Evolutionary conservation across 2,797 vertebrate genomes (phyloP), one percentile per base, ranked within the genome.

Genomic region (Manis crassicaudata): DNA sequence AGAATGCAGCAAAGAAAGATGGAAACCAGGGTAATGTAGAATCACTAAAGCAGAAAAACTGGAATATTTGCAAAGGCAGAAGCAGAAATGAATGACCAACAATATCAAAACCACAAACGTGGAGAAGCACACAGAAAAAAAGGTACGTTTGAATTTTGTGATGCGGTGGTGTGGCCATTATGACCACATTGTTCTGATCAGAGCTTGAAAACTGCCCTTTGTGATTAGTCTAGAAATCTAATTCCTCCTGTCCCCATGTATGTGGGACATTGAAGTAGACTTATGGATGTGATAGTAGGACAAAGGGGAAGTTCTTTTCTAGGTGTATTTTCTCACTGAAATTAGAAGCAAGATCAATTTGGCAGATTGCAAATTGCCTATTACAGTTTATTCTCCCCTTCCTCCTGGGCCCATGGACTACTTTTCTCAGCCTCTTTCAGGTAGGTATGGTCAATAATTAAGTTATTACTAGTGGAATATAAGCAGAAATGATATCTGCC

Each of bases 301-400:
- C 60, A 90, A 75, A 65, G 50, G 46, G 52, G 63, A 72, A 43
- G 3, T 77, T 90, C 12, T 89, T 87, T 95, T 92, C 27, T 92
- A 85, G 20, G 68, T 81, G 37, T 90, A 8, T 88, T 93, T 94
- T 87, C 65, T 95, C 7, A 20, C 62, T 54, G 27, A 95, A 88
- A 77, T 86, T 87, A 86, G 72, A 20, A 87, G 17, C 60, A 92
- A 37, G 77, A 80, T 73, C 29, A 65, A 92, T 70, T 92, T 32
- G 86, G 62, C 21, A 92, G 46, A 65, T 72, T 75, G n/a, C 63
- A 80, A 50, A 75, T 81, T 92, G 56, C 62, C 40, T 32, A 40
- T 90, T 73, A 83, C n/a, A 72, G 6, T 86, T 46, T 81, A 52
- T 32, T 91, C 35, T 92, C 16, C 21, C 29, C 52, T 58, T 70